Conservation (phyloP, 2,113 vertebrate genomes). For the Pangasianodon gigas region DNA sequence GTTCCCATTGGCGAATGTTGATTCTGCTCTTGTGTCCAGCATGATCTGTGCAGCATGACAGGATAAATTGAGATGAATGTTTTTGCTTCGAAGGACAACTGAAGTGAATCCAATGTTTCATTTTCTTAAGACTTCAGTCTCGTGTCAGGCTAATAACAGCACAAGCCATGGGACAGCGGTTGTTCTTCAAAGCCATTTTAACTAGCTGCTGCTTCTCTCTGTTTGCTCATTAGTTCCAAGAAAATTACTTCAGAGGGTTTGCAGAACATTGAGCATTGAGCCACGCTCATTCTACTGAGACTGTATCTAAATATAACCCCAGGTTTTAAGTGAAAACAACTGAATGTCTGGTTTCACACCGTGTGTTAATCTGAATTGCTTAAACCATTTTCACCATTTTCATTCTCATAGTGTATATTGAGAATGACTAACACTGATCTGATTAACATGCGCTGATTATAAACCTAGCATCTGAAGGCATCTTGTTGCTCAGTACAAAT, state of each 20-base stretch:
- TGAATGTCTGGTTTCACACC: constrained; percentile 5
- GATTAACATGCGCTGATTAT: background rate
- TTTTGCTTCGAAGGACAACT: constrained; percentile 70
- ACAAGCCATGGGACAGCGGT: constrained; percentile 64
- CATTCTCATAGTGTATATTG: background rate
- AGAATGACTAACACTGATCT: background rate
- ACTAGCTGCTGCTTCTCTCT: constrained; percentile 55
- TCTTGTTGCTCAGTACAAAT: background rate
- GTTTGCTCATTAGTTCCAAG: constrained; percentile 70
- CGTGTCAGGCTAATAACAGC: constrained; percentile 71
- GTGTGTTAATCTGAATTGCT: background rate
- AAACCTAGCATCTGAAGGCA: background rate
- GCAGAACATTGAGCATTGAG: constrained; percentile 44
- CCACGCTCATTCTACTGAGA: constrained; percentile 48
- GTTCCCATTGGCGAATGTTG: background rate
- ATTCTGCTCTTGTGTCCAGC: background rate
- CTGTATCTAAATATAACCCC: constrained; percentile 32
- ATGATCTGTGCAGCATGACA: constrained; percentile 53
- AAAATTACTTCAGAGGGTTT: constrained; percentile 69
- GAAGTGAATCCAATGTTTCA: constrained; percentile 76
- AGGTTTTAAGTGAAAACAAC: constrained; percentile 31
- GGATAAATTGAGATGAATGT: constrained; percentile 64
- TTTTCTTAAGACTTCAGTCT: constrained; percentile 73
- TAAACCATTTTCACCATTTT: background rate
- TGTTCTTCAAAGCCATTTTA: constrained; percentile 76